A percentile compares a stretch with the other conserved stretches of the same genome.
These are phyloP conservation scores for Labeo calbasu DNA, from an alignment of 2,797 vertebrate species.

Conservation along the genomic window DNA sequence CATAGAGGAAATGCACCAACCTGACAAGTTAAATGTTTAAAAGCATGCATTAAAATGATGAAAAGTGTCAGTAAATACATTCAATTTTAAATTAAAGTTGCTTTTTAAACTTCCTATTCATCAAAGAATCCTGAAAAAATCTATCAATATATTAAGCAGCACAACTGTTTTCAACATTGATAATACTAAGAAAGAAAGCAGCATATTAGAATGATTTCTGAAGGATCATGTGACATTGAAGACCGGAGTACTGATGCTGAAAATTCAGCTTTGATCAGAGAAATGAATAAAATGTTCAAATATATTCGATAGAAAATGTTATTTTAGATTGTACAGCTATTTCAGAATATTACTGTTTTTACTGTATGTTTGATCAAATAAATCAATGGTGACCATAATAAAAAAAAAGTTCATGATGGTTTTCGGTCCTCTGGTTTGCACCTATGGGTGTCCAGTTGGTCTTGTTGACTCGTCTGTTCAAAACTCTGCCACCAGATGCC, in stretches of 20 bases:
- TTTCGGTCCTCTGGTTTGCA: too few species aligned
- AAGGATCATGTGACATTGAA: neutral
- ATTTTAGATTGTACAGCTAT: neutral
- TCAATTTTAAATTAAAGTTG: neutral
- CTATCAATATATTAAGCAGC: neutral
- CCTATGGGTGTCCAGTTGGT: too few species aligned
- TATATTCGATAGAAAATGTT: neutral
- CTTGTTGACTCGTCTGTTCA: too few species aligned
- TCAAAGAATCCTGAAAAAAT: neutral
- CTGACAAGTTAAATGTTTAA: neutral
- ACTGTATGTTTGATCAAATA: too few species aligned
- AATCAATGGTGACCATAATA: too few species aligned
- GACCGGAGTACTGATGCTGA: neutral
- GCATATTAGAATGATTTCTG: neutral
- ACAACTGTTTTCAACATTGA: neutral
- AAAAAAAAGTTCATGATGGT: too few species aligned
- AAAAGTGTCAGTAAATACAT: neutral
- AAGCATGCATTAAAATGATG: neutral
- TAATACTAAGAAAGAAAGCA: neutral
- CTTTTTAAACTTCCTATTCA: neutral
- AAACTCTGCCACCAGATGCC: too few species aligned
- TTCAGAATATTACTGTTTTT: neutral
- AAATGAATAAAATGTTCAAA: neutral
- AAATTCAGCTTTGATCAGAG: neutral
- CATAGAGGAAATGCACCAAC: neutral